Percentiles rank a stretch among this genome's conserved stretches.
Evolutionary conservation across 2,888 invertebrate genomes (phyloP).

Genomic region (Pterobdella sp.): DNA sequence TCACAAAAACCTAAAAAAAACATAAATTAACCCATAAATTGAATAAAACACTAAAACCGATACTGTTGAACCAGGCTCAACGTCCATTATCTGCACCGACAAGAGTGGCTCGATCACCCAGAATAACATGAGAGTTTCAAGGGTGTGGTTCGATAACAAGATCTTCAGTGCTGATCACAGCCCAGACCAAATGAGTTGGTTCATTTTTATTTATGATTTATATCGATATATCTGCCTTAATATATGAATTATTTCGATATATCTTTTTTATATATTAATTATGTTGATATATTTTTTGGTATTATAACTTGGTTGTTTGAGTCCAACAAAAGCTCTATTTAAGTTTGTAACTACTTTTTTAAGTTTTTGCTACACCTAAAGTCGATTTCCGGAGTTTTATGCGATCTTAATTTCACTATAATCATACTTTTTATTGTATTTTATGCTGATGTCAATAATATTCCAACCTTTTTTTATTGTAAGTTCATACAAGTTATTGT

Average conservation of each 20-base stretch:
- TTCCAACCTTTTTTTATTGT: too few relatives aligned
- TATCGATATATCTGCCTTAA: background rate
- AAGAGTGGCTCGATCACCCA: slow-evolving; percentile 97
- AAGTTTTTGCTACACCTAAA: background rate
- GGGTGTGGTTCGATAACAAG: slow-evolving; percentile 97
- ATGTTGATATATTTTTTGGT: background rate
- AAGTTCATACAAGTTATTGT: too few relatives aligned
- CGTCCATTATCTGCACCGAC: slow-evolving; percentile 96
- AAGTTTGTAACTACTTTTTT: background rate
- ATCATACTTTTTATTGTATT: too few relatives aligned
- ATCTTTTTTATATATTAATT: background rate
- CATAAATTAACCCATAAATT: too few relatives aligned
- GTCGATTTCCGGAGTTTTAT: too few relatives aligned
- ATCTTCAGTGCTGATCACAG: slow-evolving; percentile 98
- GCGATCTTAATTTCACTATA: too few relatives aligned
- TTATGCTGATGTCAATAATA: too few relatives aligned
- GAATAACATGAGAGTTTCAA: slow-evolving; percentile 97
- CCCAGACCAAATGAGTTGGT: slow-evolving; percentile 80
- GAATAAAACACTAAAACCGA: too few relatives aligned
- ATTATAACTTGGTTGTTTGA: background rate
- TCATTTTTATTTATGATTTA: background rate
- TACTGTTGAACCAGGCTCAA: slow-evolving; percentile 60
- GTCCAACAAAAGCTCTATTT: background rate
- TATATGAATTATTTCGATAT: background rate
- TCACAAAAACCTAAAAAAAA: too few relatives aligned